phyloP scores from a whole-genome alignment of 1,140 invertebrate genomes.

The Acromyrmex heyeri region DNA sequence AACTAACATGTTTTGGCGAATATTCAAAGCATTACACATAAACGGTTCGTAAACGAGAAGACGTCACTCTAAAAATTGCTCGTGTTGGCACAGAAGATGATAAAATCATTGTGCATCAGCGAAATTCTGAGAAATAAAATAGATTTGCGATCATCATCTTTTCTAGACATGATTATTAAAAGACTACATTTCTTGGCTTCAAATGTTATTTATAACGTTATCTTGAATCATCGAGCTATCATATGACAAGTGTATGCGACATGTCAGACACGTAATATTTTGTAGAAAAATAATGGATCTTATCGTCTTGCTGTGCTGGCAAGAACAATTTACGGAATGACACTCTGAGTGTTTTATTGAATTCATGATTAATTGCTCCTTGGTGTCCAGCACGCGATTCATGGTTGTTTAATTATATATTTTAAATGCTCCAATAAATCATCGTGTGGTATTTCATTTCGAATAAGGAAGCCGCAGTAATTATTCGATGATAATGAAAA shows the following conservation, averaged over 20 bases:
- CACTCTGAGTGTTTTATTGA: slow-evolving; percentile 15
- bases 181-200: background rate
- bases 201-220: background rate
- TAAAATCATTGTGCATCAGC: background rate
- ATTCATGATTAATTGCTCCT: slow-evolving; percentile 35
- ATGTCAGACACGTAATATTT: background rate
- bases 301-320: background rate
- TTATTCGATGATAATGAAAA: background rate
- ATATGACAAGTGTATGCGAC: background rate
- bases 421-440: slow-evolving; percentile 1
- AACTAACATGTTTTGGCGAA: background rate
- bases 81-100: background rate
- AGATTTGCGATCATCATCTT: background rate
- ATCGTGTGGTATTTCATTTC: background rate
- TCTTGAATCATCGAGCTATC: slow-evolving; percentile 21
- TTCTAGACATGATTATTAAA: background rate
- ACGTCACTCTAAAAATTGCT: background rate
- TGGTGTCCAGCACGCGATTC: background rate
- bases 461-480: background rate
- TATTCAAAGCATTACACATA: background rate
- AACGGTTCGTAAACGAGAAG: background rate
- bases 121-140: slow-evolving; percentile 16
- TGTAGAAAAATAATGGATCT: background rate
- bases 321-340: background rate
- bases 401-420: slow-evolving; percentile 8